Percentiles rank a stretch among this genome's conserved stretches.
phyloP scores from a whole-genome alignment of 2,113 vertebrate species.

The Leptosomus discolor region DNA sequence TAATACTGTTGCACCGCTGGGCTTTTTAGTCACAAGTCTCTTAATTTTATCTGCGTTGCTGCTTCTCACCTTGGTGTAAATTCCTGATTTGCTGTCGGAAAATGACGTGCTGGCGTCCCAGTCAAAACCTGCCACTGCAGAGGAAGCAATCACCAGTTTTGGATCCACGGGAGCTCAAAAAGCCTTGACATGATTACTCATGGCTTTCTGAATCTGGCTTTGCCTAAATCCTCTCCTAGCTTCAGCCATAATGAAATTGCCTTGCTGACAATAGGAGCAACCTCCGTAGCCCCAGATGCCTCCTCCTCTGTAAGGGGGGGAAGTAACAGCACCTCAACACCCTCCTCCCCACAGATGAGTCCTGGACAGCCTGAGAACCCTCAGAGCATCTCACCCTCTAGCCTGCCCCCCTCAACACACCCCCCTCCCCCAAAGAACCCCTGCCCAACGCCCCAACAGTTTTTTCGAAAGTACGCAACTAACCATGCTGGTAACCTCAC shows the following conservation, averaged over 20 bases:
- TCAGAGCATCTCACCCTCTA: no score
- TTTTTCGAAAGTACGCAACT: not conserved
- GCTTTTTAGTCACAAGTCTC: not conserved
- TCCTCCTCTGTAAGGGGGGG: not conserved
- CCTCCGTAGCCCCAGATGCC: rapidly evolving
- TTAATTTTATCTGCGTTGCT: not conserved
- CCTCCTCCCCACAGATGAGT: not conserved
- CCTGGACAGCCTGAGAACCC: no score
- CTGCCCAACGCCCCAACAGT: not conserved
- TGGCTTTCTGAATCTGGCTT: not conserved
- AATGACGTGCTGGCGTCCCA: not conserved
- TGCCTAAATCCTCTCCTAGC: not conserved
- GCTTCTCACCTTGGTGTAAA: not conserved
- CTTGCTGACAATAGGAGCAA: not conserved
- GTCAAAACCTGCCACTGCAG: not conserved
- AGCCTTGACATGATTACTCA: not conserved
- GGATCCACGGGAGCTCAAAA: not conserved
- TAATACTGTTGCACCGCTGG: not conserved
- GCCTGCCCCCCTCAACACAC: rapidly evolving
- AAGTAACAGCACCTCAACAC: not conserved
- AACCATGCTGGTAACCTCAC: not conserved
- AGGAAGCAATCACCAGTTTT: not conserved
- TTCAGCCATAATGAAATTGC: not conserved
- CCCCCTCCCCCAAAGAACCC: not conserved
- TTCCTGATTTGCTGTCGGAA: not conserved